phyloP scores from a whole-genome alignment of 2,113 vertebrate genomes.

The Brachyhypopomus occidentalis region DNA sequence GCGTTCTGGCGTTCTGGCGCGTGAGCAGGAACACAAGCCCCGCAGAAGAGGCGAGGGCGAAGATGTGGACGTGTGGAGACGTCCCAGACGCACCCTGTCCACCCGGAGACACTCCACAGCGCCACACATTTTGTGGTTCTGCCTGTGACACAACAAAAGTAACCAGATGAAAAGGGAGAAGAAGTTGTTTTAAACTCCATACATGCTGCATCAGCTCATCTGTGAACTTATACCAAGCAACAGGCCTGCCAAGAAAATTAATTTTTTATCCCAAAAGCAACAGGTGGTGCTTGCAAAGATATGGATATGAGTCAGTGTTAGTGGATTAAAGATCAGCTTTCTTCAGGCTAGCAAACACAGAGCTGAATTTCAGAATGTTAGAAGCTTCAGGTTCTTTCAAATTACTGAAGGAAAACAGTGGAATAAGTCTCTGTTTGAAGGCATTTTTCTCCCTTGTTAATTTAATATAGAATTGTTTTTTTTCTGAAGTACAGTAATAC shows the following conservation, averaged over 20 bases:
- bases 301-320: slow-evolving; percentile 25
- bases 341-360: neutral
- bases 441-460: neutral
- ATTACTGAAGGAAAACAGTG: neutral
- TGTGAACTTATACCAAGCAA: neutral
- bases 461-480: slow-evolving; percentile 27
- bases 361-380: slow-evolving; percentile 15
- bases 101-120: neutral
- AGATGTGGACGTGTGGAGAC: neutral
- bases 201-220: slow-evolving; percentile 26
- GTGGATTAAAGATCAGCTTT: slow-evolving; percentile 27
- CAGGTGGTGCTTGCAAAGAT: slow-evolving; percentile 40
- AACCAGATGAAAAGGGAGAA: neutral
- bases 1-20: slow-evolving; percentile 7
- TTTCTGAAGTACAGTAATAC: neutral
- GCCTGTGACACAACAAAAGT: slow-evolving; percentile 21
- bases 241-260: slow-evolving; percentile 23
- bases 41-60: neutral
- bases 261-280: slow-evolving; percentile 41
- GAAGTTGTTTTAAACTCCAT: slow-evolving; percentile 31
- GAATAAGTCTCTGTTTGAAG: slow-evolving; percentile 5
- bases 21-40: slow-evolving; percentile 5
- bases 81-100: neutral
- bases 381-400: slow-evolving; percentile 16
- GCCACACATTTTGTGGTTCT: slow-evolving; percentile 14